Percentiles rank a stretch among this genome's conserved stretches.
phyloP scores from a whole-genome alignment of 2,113 vertebrate genomes.

The Casuarius casuarius region DNA sequence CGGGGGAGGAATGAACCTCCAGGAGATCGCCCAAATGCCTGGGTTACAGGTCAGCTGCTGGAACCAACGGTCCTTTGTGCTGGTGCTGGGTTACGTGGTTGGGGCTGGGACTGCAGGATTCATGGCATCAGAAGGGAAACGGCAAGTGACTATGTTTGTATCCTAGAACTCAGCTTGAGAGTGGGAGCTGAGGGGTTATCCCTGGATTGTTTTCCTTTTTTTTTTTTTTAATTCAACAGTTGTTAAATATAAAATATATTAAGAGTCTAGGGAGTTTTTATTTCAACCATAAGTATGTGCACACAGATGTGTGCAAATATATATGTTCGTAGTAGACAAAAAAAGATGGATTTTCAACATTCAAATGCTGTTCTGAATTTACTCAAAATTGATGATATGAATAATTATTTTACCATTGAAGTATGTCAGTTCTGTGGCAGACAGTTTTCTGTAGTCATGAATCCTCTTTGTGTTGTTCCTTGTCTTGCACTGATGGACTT shows the following conservation, averaged over 20 bases:
- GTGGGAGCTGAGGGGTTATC: not conserved
- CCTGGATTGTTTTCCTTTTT: not conserved
- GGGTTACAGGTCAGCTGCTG: not conserved
- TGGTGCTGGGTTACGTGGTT: rapidly evolving
- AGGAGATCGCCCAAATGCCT: not conserved
- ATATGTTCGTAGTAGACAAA: not conserved
- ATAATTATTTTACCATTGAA: not conserved
- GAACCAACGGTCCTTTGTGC: not conserved
- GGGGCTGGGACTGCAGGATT: not conserved
- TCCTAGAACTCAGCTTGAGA: not conserved
- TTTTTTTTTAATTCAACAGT: not conserved
- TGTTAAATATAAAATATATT: not conserved
- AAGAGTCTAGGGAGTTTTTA: not conserved
- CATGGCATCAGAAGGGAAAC: not conserved
- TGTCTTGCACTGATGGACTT: not conserved
- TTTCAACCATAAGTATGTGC: not conserved
- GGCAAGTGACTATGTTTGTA: not conserved
- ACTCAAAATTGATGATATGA: not conserved
- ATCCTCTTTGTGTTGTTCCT: not conserved
- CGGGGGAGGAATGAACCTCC: not conserved
- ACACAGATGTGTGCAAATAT: not conserved
- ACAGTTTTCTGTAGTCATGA: not conserved
- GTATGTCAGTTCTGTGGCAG: not conserved
- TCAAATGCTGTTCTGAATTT: not conserved
- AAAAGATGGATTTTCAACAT: not conserved